Percentiles rank a stretch among this genome's conserved stretches.
phyloP scores from a whole-genome alignment of 2,113 vertebrate species.

The Nothoprocta pentlandii region DNA sequence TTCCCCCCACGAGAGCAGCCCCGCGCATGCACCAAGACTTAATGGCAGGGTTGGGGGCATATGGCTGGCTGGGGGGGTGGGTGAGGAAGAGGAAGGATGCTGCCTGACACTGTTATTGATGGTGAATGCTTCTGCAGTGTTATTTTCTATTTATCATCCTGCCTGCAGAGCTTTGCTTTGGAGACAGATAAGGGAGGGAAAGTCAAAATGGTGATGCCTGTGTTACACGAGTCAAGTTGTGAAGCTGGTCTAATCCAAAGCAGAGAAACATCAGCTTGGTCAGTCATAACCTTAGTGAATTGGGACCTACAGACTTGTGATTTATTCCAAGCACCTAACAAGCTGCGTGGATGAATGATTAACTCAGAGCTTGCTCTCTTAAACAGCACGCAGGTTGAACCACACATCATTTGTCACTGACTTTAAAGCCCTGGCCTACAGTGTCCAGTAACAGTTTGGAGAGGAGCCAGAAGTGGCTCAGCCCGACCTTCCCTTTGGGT shows the following conservation, averaged over 20 bases:
- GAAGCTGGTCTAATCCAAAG: slow-evolving; percentile 2
- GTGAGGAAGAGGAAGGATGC: not conserved
- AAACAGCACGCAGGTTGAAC: not conserved
- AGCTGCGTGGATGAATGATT: not conserved
- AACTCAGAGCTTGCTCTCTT: too few species aligned
- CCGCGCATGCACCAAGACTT: not conserved
- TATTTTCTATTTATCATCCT: not conserved
- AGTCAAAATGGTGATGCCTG: not conserved
- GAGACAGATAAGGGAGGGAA: not conserved
- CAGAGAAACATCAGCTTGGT: not conserved
- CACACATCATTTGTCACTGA: not conserved
- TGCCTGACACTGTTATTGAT: not conserved
- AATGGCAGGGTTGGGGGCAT: not conserved
- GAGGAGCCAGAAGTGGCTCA: not conserved
- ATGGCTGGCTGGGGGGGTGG: not conserved
- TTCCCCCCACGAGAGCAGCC: not conserved
- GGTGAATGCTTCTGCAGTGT: not conserved
- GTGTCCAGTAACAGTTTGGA: not conserved
- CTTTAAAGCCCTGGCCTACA: not conserved
- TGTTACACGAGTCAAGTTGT: not conserved
- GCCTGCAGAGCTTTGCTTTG: not conserved
- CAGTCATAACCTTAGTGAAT: not conserved
- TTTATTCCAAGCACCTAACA: not conserved
- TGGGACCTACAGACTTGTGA: not conserved
- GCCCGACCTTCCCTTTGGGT: not conserved